These are phyloP conservation scores for Amblyjoppa proteus DNA, from an alignment of 2,888 invertebrate species.

Conservation along the genomic window DNA sequence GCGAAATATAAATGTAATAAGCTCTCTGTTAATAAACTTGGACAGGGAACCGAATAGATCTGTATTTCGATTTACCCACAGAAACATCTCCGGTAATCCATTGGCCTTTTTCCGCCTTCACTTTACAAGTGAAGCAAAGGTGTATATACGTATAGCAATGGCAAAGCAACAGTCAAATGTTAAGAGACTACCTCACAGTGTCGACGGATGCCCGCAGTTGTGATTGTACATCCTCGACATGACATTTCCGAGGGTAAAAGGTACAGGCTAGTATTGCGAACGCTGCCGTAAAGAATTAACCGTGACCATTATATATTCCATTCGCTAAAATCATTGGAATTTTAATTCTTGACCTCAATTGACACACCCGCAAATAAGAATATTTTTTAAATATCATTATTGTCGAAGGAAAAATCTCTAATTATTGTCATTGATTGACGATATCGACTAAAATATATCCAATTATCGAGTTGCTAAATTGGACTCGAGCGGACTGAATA, in stretches of 20 bases:
- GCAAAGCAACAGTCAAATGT: no score
- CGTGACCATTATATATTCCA: background rate
- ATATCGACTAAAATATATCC: conserved; percentile 50
- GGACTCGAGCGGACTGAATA: conserved; percentile 14
- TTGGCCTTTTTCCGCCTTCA: no score
- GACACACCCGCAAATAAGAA: conserved; percentile 39
- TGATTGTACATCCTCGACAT: no score
- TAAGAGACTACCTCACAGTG: no score
- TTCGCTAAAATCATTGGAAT: conserved; percentile 5
- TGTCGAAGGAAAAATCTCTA: conserved; percentile 69
- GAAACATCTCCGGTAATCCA: background rate
- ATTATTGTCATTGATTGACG: conserved; percentile 71
- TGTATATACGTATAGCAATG: no score
- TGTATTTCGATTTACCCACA: background rate
- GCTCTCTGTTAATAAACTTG: conserved; percentile 5
- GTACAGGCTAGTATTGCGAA: background rate
- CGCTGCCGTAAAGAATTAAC: no score
- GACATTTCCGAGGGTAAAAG: conserved; percentile 9
- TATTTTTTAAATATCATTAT: conserved; percentile 65
- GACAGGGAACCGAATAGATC: conserved; percentile 1
- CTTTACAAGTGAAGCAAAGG: no score
- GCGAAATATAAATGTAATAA: conserved; percentile 5
- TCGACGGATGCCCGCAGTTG: background rate
- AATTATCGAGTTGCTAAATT: conserved; percentile 26
- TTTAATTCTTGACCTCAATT: conserved; percentile 26